Evolutionary conservation across 2,797 vertebrate species (phyloP), one percentile per base, ranked within the genome.

Genomic region (Karalla daura): DNA sequence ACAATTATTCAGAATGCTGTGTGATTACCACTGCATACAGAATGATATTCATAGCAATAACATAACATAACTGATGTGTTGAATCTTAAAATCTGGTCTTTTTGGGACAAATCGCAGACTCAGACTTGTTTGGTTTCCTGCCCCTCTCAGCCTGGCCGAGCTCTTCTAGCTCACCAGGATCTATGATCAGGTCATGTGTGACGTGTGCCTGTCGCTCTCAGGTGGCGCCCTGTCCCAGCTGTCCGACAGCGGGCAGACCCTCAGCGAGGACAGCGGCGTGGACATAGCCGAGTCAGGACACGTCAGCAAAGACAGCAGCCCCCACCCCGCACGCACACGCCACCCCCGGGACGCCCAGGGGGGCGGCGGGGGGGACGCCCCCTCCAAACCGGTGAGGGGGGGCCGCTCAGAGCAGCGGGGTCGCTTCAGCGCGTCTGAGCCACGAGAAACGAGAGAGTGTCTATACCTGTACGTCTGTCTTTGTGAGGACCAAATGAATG

Each of bases 211-310:
- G 61, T 72, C 51, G 44, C 76, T 71, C 53, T 44, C 93, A 96
- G 96, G 96, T 72, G 95, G 96, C 64, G 94, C 96, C 0, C 94
- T 98, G 76, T 97, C 96, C 73, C 98, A 99, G 94, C 95, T 98
- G 86, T 98, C 97, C 1, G 97, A 98, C 92, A 97, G 96, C 0
- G 98, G 98, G 36, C 98, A 98, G 92, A 97, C 98, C 15, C 95
- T 98, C 63, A 98, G 97, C 1, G 98, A 98, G 89, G 98, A 99
- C 95, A 98, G 98, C 30, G 98, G 98, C 1, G 97, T 99, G 90
- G 98, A 99, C 63, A 95, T 97, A 2, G 95, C 96, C 0, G 98
- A 98, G 63, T 84, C 89, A 64, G 90, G 92, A 76, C 91, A 87
- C 70, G 9, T 94, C 23, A 88, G 93, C 89, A 95, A 94, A 70